Evolutionary conservation across 2,797 vertebrate genomes (phyloP).

Genomic region (Enoplosus armatus): DNA sequence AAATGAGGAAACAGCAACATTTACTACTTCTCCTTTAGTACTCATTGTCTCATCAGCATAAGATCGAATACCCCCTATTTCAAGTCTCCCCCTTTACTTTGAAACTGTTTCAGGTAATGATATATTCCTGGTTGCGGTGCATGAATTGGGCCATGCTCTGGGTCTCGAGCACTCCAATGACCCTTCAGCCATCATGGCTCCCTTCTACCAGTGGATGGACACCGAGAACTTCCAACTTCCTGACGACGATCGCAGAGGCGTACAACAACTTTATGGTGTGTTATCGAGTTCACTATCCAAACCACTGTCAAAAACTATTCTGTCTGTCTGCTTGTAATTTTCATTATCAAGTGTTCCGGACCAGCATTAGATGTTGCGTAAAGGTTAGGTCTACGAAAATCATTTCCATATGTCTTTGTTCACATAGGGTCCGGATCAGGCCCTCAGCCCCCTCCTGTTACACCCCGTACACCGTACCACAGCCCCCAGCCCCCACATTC

Average conservation of each 20-base stretch:
- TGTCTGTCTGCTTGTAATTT: not conserved
- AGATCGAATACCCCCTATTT: not conserved
- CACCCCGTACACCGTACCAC: conserved; percentile 68
- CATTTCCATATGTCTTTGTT: conserved; percentile 1
- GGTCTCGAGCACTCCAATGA: conserved; percentile 94
- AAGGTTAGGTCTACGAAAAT: not conserved
- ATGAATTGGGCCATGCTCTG: conserved; percentile 93
- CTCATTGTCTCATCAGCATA: not conserved
- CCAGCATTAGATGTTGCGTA: not conserved
- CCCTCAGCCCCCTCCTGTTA: conserved; percentile 76
- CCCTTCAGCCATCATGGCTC: conserved; percentile 94
- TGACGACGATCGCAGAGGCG: conserved; percentile 91
- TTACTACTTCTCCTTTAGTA: not conserved
- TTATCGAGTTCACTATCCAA: not conserved
- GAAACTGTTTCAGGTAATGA: conserved; percentile 87
- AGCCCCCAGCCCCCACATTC: conserved; percentile 72
- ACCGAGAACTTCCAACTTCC: conserved; percentile 91
- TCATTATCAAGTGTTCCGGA: not conserved
- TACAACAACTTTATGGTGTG: conserved; percentile 93
- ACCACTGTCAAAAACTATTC: not conserved
- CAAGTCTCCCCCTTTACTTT: not conserved
- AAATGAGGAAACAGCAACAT: conserved; percentile 34
- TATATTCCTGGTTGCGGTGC: conserved; percentile 92
- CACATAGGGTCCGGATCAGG: conserved; percentile 77
- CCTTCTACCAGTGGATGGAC: conserved; percentile 98